Evolutionary conservation across 2,113 vertebrate species (phyloP), one percentile per base, ranked within the genome.

Genomic region (Heteronetta atricapilla): DNA sequence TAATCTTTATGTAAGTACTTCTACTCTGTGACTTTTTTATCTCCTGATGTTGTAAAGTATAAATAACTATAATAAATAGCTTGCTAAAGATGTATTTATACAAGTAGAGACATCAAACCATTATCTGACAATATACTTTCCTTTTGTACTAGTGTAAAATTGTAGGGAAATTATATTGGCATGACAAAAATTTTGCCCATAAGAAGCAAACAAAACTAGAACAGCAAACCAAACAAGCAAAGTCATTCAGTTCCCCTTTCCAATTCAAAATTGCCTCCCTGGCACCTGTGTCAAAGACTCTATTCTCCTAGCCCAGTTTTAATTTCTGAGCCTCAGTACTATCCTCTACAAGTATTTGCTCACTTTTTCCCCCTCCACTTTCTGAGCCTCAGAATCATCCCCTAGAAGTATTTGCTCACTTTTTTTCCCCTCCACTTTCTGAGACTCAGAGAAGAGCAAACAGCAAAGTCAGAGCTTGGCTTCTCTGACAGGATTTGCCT

Each of bases 401-500:
- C 50, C 58, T 73, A 58, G 25, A 76, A 50, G 63, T 4, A 66
- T 70, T 15, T 42, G 48, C 38, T 7, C n/a, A 38, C 20, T 44
- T 75, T 83, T 89, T 74, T 50, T 3, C 8, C 38, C 11, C 8
- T 38, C 13, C 17, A 23, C 62, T 40, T 90, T 84, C 52, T 63
- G 9, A 66, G 21, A 55, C 55, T 82, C 12, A 1, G 40, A 90
- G 15, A 75, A 78, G 52, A 62, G 28, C 6, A 78, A 69, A 78
- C 90, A 90, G 22, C 82, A 83, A 80, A 80, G 52, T 93, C 67
- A 90, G 88, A 86, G 60, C 25, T 56, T 88, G 22, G 56, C 66
- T 95, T 83, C 55, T 74, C 76, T 83, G 28, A 44, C 44, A 76
- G 38, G 9, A 4, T 33, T 89, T 95, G 40, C 82, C 89, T 94